Evolutionary conservation across 2,888 invertebrate genomes (phyloP).

Genomic region (Bellardia bayeri): DNA sequence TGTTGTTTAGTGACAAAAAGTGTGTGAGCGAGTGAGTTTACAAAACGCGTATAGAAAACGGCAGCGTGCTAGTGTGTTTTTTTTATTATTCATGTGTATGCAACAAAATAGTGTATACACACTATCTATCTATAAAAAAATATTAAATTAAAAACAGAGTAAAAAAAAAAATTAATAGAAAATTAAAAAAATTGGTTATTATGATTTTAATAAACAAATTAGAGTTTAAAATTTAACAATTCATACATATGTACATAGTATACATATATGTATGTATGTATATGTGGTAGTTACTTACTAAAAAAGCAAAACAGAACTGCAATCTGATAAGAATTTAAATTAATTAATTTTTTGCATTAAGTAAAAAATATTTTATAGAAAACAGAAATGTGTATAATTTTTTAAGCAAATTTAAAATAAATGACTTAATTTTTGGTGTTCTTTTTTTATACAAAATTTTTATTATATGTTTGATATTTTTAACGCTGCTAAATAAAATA

Average conservation of each 20-base stretch:
- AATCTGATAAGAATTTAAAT: conserved; percentile 10
- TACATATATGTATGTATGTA: too few relatives aligned
- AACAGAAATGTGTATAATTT: not conserved
- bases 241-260: too few relatives aligned
- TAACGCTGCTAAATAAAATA: conserved; percentile 8
- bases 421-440: conserved; percentile 11
- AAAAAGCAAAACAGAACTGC: not conserved
- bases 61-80: conserved; percentile 16
- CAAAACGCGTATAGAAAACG: conserved; percentile 38
- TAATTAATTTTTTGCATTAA: too few relatives aligned
- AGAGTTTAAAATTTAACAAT: not conserved
- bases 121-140: conserved; percentile 3
- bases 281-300: not conserved
- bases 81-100: not conserved
- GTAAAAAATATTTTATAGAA: too few relatives aligned
- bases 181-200: not conserved
- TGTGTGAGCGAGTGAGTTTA: conserved; percentile 11
- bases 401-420: not conserved
- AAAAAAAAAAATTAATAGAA: conserved; percentile 20
- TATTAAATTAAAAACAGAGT: conserved; percentile 16
- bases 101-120: conserved; percentile 20
- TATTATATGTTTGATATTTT: not conserved
- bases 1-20: conserved; percentile 7
- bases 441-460: not conserved
- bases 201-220: not conserved